Conservation (phyloP, 2,888 invertebrate species). For the Augiades crinisus region DNA sequence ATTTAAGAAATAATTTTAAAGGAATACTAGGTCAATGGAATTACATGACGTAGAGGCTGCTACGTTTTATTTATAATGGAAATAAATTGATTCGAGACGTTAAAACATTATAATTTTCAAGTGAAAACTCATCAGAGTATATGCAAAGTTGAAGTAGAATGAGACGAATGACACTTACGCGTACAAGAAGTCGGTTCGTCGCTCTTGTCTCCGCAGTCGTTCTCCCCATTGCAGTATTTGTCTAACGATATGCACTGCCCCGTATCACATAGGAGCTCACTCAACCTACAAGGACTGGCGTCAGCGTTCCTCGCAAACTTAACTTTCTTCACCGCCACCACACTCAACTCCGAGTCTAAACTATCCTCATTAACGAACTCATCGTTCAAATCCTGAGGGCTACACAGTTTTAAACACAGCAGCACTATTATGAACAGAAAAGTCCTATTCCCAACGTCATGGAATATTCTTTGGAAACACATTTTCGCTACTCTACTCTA, state of each 20-base stretch:
- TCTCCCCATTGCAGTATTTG: slow-evolving; percentile 88
- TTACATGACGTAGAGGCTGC: too few species aligned
- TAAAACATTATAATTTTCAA: too few species aligned
- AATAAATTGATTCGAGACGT: too few species aligned
- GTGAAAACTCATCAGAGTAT: slow-evolving; percentile 5
- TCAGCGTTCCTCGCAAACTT: slow-evolving; percentile 52
- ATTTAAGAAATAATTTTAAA: too few species aligned
- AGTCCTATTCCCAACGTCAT: slow-evolving; percentile 64
- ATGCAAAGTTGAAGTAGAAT: slow-evolving; percentile 1
- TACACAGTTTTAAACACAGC: slow-evolving; percentile 67
- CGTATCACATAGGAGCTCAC: slow-evolving; percentile 83
- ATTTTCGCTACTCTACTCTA: slow-evolving; percentile 47
- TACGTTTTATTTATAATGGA: too few species aligned
- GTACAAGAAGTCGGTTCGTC: slow-evolving; percentile 89
- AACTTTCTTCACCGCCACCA: slow-evolving; percentile 54
- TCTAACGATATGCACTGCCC: slow-evolving; percentile 87
- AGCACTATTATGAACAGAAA: slow-evolving; percentile 68
- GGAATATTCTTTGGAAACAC: slow-evolving; percentile 59
- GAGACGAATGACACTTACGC: slow-evolving; percentile 82
- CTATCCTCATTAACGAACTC: slow-evolving; percentile 68
- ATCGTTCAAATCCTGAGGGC: slow-evolving; percentile 70
- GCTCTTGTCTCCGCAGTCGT: slow-evolving; percentile 89
- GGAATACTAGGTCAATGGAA: too few species aligned
- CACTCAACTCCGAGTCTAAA: slow-evolving; percentile 54
- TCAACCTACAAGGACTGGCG: slow-evolving; percentile 74